These are phyloP conservation scores for Oconnorella tubifera DNA, from an alignment of 2,888 invertebrate genomes.

Conservation along the genomic window DNA sequence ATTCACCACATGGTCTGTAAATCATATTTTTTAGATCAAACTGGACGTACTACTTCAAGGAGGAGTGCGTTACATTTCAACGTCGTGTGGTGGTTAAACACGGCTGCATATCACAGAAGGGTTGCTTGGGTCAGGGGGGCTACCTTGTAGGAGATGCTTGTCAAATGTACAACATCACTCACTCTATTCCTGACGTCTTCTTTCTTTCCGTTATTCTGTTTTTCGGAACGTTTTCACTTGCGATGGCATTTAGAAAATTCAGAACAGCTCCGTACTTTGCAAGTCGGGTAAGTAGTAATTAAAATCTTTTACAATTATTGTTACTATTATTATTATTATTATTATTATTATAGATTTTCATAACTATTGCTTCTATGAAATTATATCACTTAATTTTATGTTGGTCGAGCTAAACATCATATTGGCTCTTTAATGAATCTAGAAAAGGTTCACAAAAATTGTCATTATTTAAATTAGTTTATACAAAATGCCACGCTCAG, in stretches of 20 bases:
- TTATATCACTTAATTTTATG: too few species aligned
- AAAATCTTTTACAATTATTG: too few species aligned
- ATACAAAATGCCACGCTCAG: too few species aligned
- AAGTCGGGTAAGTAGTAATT: conserved; percentile 65
- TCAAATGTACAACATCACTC: background rate
- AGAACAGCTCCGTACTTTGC: conserved; percentile 89
- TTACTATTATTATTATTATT: too few species aligned
- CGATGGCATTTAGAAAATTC: conserved; percentile 83
- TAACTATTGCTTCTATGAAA: too few species aligned
- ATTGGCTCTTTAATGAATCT: too few species aligned
- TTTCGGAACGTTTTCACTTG: conserved; percentile 82
- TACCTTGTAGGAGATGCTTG: conserved; percentile 16
- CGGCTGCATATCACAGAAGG: conserved; percentile 12
- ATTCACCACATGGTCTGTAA: too few species aligned
- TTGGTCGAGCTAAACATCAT: too few species aligned
- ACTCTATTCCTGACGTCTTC: conserved; percentile 68
- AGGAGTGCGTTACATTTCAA: conserved; percentile 14
- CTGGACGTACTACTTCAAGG: conserved; percentile 6
- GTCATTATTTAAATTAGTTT: too few species aligned
- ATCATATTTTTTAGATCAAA: conserved; percentile 5
- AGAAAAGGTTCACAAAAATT: too few species aligned
- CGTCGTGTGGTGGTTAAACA: background rate
- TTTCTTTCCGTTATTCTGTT: conserved; percentile 89
- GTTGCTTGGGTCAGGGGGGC: conserved; percentile 13
- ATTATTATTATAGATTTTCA: too few species aligned